These are phyloP conservation scores for Tyria jacobaeae DNA, from an alignment of 2,888 invertebrate genomes.

Conservation along the genomic window DNA sequence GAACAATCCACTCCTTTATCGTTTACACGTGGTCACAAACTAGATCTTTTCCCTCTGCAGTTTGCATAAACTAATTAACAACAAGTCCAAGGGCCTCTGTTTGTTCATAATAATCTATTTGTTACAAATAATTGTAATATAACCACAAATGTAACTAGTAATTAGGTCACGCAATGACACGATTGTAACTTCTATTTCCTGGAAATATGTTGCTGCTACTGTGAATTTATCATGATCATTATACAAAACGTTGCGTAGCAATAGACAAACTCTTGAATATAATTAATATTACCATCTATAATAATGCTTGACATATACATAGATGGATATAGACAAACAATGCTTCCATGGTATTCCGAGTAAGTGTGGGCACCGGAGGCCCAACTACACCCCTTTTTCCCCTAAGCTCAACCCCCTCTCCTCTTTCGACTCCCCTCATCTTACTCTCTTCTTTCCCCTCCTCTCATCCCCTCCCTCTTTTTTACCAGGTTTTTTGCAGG, in stretches of 20 bases:
- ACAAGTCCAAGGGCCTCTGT: slow-evolving; percentile 53
- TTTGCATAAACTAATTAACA: slow-evolving; percentile 64
- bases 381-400: too few species aligned
- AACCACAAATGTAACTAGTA: slow-evolving; percentile 53
- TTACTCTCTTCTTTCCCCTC: too few species aligned
- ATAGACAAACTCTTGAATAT: slow-evolving; percentile 54
- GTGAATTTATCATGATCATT: slow-evolving; percentile 58
- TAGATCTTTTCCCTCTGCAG: slow-evolving; percentile 61
- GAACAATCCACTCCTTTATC: slow-evolving; percentile 61
- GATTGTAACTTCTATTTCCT: slow-evolving; percentile 62
- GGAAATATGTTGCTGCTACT: slow-evolving; percentile 56
- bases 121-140: slow-evolving; percentile 53
- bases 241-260: slow-evolving; percentile 40
- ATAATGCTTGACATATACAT: slow-evolving; percentile 39
- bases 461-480: too few species aligned
- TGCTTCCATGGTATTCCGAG: too few species aligned
- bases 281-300: slow-evolving; percentile 43
- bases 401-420: too few species aligned
- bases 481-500: too few species aligned
- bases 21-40: slow-evolving; percentile 65
- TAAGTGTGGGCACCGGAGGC: too few species aligned
- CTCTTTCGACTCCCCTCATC: too few species aligned
- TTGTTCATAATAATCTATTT: slow-evolving; percentile 56
- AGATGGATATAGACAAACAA: slow-evolving; percentile 35
- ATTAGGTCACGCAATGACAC: slow-evolving; percentile 57